These are phyloP conservation scores for Halichoeres trimaculatus DNA, from an alignment of 2,113 vertebrate species.

Conservation along the genomic window DNA sequence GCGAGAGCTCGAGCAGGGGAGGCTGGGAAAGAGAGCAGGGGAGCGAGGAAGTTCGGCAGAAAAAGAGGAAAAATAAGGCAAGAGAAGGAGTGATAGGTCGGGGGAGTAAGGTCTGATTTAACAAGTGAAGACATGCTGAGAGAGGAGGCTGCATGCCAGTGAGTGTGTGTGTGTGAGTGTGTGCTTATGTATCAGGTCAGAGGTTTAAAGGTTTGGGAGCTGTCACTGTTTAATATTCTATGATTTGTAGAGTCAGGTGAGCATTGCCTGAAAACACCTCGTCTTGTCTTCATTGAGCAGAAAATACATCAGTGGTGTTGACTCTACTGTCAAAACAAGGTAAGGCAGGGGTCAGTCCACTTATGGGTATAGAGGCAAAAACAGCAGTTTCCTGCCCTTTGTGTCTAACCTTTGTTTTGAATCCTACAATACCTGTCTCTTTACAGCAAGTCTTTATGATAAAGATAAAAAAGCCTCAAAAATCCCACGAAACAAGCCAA, in stretches of 20 bases:
- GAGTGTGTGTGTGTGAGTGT: background rate
- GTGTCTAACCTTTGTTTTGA: too few species aligned
- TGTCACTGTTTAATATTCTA: background rate
- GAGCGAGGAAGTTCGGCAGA: slow-evolving; percentile 5
- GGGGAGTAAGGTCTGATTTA: slow-evolving; percentile 17
- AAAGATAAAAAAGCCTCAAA: too few species aligned
- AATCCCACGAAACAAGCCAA: too few species aligned
- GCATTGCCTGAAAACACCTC: too few species aligned
- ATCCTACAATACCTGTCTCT: too few species aligned
- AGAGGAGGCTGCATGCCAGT: slow-evolving; percentile 1
- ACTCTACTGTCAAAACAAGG: too few species aligned
- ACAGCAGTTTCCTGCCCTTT: too few species aligned
- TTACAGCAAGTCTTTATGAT: too few species aligned
- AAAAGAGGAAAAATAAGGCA: slow-evolving; percentile 16
- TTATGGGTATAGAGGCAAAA: too few species aligned
- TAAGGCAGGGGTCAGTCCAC: too few species aligned
- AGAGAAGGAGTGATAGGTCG: background rate
- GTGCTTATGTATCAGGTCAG: accelerated
- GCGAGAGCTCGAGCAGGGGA: background rate
- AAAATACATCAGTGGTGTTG: too few species aligned
- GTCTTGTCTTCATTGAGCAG: too few species aligned
- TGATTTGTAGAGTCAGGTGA: background rate
- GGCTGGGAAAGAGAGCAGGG: slow-evolving; percentile 9
- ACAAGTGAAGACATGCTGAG: slow-evolving; percentile 57
- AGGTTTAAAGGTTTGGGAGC: background rate